These are phyloP conservation scores for Danio jaintianensis DNA, from an alignment of 2,797 vertebrate species.

Conservation along the genomic window DNA sequence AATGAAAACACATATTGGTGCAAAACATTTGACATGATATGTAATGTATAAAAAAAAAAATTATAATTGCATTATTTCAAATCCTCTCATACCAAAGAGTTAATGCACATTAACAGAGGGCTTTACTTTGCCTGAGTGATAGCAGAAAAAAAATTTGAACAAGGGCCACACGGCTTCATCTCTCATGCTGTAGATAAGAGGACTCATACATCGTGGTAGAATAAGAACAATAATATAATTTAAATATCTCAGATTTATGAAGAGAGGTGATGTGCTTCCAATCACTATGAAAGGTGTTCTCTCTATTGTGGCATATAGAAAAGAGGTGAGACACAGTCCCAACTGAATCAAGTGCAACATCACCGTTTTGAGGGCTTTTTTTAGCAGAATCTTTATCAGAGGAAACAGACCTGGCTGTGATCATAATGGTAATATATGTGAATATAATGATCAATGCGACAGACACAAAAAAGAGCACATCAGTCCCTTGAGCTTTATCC, in stretches of 20 bases:
- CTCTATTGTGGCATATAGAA: slow-evolving; percentile 5
- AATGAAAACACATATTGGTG: too few relatives aligned
- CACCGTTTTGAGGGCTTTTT: slow-evolving; percentile 3
- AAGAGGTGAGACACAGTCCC: slow-evolving; percentile 59
- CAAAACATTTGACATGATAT: too few relatives aligned
- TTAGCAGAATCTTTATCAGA: slow-evolving; percentile 56
- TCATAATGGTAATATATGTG: slow-evolving; percentile 58
- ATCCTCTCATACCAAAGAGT: not conserved
- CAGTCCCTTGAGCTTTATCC: slow-evolving; percentile 33
- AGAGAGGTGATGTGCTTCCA: not conserved
- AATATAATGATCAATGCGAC: slow-evolving; percentile 57
- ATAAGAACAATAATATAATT: slow-evolving; percentile 21
- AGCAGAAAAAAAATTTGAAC: slow-evolving; percentile 58
- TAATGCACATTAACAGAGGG: slow-evolving; percentile 38
- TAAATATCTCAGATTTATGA: slow-evolving; percentile 2
- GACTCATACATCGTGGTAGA: slow-evolving; percentile 10
- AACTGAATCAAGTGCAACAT: slow-evolving; percentile 49
- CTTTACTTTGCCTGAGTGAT: slow-evolving; percentile 44
- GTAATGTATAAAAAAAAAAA: too few relatives aligned
- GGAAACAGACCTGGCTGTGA: slow-evolving; percentile 54
- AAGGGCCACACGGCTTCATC: slow-evolving; percentile 30
- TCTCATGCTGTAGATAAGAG: slow-evolving; percentile 30
- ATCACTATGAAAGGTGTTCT: not conserved
- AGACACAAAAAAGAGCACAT: slow-evolving; percentile 50
- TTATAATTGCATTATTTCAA: too few relatives aligned